Evolutionary conservation across 2,797 vertebrate genomes (phyloP).

Genomic region (Acanthiza pusilla): DNA sequence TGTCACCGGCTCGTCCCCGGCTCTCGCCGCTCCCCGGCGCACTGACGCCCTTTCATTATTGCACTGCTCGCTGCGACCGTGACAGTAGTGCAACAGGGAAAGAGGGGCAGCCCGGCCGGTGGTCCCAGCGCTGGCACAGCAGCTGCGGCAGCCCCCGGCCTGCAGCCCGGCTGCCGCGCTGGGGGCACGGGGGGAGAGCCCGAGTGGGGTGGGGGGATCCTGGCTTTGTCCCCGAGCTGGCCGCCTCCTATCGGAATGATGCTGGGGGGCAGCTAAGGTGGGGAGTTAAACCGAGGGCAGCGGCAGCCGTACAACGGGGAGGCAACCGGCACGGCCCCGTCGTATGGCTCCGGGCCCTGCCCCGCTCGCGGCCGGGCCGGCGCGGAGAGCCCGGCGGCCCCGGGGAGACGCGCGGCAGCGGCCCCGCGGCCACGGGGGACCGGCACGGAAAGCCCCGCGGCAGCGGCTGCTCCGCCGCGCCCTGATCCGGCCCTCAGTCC

Average conservation of each 20-base stretch:
- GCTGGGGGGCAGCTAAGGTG: neutral
- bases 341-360: neutral
- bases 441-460: neutral
- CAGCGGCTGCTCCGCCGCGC: constrained; percentile 8
- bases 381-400: neutral
- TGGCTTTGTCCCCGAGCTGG: neutral
- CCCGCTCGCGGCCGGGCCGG: neutral
- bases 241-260: neutral
- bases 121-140: constrained; percentile 12
- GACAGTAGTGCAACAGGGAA: constrained; percentile 97
- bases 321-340: neutral
- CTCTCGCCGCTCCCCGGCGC: constrained; percentile 69
- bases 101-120: constrained; percentile 85
- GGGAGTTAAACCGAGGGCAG: neutral
- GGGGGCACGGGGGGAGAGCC: neutral
- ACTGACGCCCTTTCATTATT: constrained; percentile 96
- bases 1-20: neutral
- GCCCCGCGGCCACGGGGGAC: neutral
- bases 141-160: neutral
- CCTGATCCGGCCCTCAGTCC: constrained; percentile 28
- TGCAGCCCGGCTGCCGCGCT: neutral
- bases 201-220: neutral
- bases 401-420: neutral
- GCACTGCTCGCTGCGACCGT: constrained; percentile 88
- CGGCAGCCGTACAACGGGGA: neutral